Percentiles rank a stretch among this genome's conserved stretches.
phyloP scores from a whole-genome alignment of 2,797 vertebrate genomes.

The Falco concolor region DNA sequence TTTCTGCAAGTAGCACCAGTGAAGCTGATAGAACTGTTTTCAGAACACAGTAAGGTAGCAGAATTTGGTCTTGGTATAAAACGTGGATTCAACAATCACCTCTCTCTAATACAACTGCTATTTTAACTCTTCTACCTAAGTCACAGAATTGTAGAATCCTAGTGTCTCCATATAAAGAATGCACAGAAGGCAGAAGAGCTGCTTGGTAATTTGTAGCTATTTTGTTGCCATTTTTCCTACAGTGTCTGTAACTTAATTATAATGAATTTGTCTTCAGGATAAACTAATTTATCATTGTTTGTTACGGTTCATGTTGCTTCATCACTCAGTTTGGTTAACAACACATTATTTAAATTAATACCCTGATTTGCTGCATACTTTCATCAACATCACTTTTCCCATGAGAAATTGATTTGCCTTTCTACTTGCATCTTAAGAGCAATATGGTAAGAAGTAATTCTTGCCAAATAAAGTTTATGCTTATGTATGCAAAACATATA shows the following conservation, averaged over 20 bases:
- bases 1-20: not conserved
- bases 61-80: not conserved
- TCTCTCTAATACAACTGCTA: not conserved
- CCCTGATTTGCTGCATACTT: not conserved
- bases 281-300: not conserved
- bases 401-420: constrained; percentile 46
- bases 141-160: not conserved
- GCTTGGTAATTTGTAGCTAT: not conserved
- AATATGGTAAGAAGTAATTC: not conserved
- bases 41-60: not conserved
- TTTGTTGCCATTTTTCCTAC: not conserved
- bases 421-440: not conserved
- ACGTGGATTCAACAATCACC: not conserved
- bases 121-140: not conserved
- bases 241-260: not conserved
- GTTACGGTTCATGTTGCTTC: not conserved
- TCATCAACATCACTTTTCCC: constrained; percentile 38
- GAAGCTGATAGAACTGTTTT: not conserved
- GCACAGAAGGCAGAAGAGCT: not conserved
- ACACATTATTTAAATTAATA: constrained; percentile 11
- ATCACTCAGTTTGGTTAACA: not conserved
- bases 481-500: constrained; percentile 11
- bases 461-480: constrained; percentile 12
- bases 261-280: not conserved
- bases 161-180: not conserved